Conservation (phyloP, 2,888 invertebrate species). For the Chrysolina haemoptera region DNA sequence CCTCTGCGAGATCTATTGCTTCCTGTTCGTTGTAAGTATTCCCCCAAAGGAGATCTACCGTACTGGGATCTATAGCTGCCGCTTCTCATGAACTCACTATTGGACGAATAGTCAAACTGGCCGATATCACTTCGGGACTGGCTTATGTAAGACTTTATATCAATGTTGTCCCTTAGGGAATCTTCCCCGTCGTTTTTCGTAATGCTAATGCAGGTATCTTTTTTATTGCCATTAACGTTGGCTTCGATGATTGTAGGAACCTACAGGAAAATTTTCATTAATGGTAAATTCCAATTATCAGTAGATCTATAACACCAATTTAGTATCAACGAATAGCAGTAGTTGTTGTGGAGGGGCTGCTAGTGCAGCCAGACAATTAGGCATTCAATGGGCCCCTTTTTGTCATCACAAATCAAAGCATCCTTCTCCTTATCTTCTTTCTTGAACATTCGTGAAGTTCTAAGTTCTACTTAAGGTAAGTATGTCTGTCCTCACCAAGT, state of each 20-base stretch:
- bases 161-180: constrained; percentile 75
- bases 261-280: constrained; percentile 63
- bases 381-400: too few relatives aligned
- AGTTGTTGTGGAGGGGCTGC: too few relatives aligned
- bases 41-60: constrained; percentile 73
- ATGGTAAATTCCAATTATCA: too few relatives aligned
- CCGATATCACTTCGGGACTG: constrained; percentile 81
- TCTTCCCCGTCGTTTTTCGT: constrained; percentile 54
- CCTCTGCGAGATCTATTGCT: constrained; percentile 70
- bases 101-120: constrained; percentile 65
- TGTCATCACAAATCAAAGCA: too few relatives aligned
- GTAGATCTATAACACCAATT: too few relatives aligned
- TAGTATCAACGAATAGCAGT: too few relatives aligned
- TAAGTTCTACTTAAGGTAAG: too few relatives aligned
- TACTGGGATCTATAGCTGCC: constrained; percentile 82
- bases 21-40: constrained; percentile 68
- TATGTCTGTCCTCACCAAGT: too few relatives aligned
- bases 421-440: too few relatives aligned
- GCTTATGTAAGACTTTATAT: constrained; percentile 81
- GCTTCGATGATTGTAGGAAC: constrained; percentile 74
- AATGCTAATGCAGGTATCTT: constrained; percentile 54
- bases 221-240: constrained; percentile 55
- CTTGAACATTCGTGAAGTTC: too few relatives aligned
- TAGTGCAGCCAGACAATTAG: too few relatives aligned
- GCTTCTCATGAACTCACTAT: constrained; percentile 75